phyloP scores from a whole-genome alignment of 2,797 vertebrate genomes.

The Pterois miles region DNA sequence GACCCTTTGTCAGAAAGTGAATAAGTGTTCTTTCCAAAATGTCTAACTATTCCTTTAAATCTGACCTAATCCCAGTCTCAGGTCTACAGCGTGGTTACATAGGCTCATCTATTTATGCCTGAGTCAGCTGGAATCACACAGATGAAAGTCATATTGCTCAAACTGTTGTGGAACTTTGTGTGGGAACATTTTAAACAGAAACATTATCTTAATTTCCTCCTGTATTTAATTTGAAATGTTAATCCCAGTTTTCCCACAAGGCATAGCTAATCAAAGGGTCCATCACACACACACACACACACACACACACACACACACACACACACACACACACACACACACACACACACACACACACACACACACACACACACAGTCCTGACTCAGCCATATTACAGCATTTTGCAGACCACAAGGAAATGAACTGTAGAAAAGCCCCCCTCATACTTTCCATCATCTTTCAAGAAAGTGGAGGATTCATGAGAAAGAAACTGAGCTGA shows the following conservation, averaged over 20 bases:
- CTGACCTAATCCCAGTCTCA: neutral
- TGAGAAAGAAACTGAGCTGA: slow-evolving; percentile 34
- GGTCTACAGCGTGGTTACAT: neutral
- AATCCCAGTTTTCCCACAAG: slow-evolving; percentile 1
- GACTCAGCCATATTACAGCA: slow-evolving; percentile 57
- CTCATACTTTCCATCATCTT: slow-evolving; percentile 64
- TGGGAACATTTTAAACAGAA: neutral
- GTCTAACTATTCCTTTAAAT: neutral
- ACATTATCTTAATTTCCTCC: slow-evolving; percentile 1
- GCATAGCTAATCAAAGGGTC: slow-evolving; percentile 17
- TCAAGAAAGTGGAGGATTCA: slow-evolving; percentile 36
- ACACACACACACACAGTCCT: slow-evolving; percentile 27
- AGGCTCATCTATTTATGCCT: neutral
- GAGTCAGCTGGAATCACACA: neutral
- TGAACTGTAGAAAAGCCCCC: neutral
- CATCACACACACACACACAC: neutral
- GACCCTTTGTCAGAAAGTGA: neutral
- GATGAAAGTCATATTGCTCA: neutral
- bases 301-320: slow-evolving; percentile 10
- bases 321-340: slow-evolving; percentile 6
- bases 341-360: slow-evolving; percentile 12
- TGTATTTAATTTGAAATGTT: slow-evolving; percentile 24
- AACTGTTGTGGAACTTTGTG: slow-evolving; percentile 27
- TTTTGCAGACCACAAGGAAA: slow-evolving; percentile 44
- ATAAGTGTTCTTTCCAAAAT: neutral